A percentile compares a stretch with the other conserved stretches of the same genome.
Evolutionary conservation across 1,140 invertebrate genomes (phyloP).

Genomic region (Zaprionus ornatus): DNA sequence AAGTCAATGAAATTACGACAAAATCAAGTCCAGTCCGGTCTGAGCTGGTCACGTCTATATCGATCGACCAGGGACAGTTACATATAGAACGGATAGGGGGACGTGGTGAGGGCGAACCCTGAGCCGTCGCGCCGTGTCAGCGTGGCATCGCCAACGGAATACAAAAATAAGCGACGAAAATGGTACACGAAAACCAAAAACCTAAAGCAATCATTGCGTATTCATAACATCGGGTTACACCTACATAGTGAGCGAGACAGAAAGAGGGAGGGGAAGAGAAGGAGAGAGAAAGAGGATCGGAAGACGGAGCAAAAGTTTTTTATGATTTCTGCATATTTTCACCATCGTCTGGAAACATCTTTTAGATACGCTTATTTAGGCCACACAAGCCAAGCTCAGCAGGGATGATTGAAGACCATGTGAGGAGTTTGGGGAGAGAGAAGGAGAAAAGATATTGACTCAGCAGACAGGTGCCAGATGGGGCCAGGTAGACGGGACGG

Average conservation of each 20-base stretch:
- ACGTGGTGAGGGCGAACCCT: background rate
- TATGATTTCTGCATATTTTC: constrained; percentile 63
- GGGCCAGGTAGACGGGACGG: background rate
- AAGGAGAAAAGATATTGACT: background rate
- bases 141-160: constrained; percentile 9
- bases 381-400: constrained; percentile 21
- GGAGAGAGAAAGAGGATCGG: background rate
- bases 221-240: constrained; percentile 43
- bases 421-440: background rate
- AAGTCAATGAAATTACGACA: background rate
- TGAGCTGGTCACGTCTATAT: constrained; percentile 19
- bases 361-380: constrained; percentile 53
- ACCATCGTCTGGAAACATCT: constrained; percentile 53
- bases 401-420: background rate
- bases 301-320: background rate
- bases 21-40: background rate
- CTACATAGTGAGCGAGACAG: constrained; percentile 22
- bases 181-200: background rate
- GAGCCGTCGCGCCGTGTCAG: constrained; percentile 17
- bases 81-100: background rate
- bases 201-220: constrained; percentile 45
- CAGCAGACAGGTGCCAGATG: background rate
- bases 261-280: background rate
- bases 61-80: constrained; percentile 14
- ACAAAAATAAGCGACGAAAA: constrained; percentile 7